A percentile compares a stretch with the other conserved stretches of the same genome.
Evolutionary conservation across 2,888 invertebrate genomes (phyloP).

Genomic region (Cephus sareptanus): DNA sequence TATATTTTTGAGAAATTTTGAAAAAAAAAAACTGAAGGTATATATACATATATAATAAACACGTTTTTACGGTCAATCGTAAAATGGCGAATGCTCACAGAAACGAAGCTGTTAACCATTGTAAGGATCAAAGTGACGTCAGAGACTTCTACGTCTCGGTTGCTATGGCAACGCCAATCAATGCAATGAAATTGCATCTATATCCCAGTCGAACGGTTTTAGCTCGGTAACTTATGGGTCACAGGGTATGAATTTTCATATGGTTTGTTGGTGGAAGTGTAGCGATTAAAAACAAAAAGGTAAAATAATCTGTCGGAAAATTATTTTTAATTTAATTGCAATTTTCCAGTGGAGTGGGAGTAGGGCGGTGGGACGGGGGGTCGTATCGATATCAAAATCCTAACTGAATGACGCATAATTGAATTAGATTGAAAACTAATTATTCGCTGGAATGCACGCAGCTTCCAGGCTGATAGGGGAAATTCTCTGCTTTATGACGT

Average conservation of each 20-base stretch:
- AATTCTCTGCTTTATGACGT: background rate
- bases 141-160: slow-evolving; percentile 35
- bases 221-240: background rate
- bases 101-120: background rate
- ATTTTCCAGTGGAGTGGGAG: background rate
- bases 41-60: background rate
- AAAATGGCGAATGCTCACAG: background rate
- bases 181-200: slow-evolving; percentile 53
- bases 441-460: background rate
- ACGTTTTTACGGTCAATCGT: background rate
- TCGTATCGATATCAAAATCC: background rate
- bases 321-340: background rate
- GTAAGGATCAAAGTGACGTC: slow-evolving; percentile 30
- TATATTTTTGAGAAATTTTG: background rate
- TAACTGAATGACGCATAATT: background rate
- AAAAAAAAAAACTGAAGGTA: background rate
- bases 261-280: slow-evolving; percentile 2
- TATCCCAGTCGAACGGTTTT: slow-evolving; percentile 23
- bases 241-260: slow-evolving; percentile 10
- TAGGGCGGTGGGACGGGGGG: background rate
- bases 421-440: background rate
- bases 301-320: background rate
- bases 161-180: slow-evolving; percentile 50
- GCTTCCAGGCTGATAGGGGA: background rate
- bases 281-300: slow-evolving; percentile 1